Evolutionary conservation across 2,888 invertebrate genomes (phyloP), one percentile per base, ranked within the genome.

Genomic region (Amphiduros pacificus): DNA sequence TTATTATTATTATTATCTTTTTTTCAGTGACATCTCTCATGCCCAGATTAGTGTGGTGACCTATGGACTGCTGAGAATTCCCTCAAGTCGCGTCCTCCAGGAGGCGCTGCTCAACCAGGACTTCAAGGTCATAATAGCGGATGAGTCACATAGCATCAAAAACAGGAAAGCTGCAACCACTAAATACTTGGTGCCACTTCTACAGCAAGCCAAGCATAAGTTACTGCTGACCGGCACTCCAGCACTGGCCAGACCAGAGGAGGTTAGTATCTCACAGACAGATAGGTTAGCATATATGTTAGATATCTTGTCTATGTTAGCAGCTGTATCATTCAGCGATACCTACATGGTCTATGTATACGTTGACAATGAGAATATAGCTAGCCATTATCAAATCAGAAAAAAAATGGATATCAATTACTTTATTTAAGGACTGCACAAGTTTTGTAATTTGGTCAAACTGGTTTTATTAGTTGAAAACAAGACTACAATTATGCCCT

Each of bases 61-160:
- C 14, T 80, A 75, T 66, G 79, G 79, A 20, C 61, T 80, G 20
- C 62, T 80, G 59, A 69, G 75, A 24, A 69, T 72, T 24, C 73
- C 64, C 1, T 50, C 71, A 6, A 74, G 77, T 64, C 65, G 60
- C 24, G 57, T 78, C 2, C 66, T 79, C 24, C 65, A 67, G 28
- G 77, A 80, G 62, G 79, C 79, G 0, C 68, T 80, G 32, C 60
- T 60, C 44, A 72, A 71, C 27, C 76, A 76, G 61, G 69, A 73
- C 17, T 80, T 79, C 57, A 65, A 77, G 58, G 73, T 78, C 5
- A 66, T 77, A 22, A 77, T 79, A 36, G 75, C 73, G 9, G 80
- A 80, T 60, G 80, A 80, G 63, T 80, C 79, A 11, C 80, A 80
- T 63, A 77, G 76, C 66, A 75, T 80, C 57, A 75, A 74, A 54